These are phyloP conservation scores for Halictus rubicundus DNA, from an alignment of 1,140 invertebrate species.

Conservation along the genomic window DNA sequence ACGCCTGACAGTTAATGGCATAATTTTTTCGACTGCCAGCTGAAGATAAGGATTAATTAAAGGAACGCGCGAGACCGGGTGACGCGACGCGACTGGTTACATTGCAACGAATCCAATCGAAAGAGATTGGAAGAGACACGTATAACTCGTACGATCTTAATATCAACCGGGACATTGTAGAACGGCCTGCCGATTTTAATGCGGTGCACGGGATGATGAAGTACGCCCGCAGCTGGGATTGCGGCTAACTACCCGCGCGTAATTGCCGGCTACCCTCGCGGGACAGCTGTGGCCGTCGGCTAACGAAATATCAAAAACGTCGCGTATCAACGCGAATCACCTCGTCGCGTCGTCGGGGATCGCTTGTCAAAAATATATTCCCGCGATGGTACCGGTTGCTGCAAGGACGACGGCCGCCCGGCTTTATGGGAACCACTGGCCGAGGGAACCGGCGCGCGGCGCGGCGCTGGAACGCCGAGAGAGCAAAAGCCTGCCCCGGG, in stretches of 20 bases:
- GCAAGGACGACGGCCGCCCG: not conserved
- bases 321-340: not conserved
- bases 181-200: too few relatives aligned
- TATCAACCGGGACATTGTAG: not conserved
- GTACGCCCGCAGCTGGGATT: not conserved
- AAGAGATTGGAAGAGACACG: not conserved
- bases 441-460: not conserved
- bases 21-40: conserved; percentile 26
- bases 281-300: conserved; percentile 23
- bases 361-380: not conserved
- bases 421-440: conserved; percentile 53
- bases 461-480: conserved; percentile 33
- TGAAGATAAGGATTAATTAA: conserved; percentile 48
- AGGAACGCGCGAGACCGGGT: not conserved
- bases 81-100: not conserved
- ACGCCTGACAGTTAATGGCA: conserved; percentile 49
- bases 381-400: not conserved
- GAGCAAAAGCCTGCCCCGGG: conserved; percentile 12
- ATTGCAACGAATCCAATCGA: not conserved
- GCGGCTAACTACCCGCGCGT: not conserved
- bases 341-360: not conserved
- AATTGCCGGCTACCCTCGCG: not conserved
- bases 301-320: not conserved
- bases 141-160: not conserved
- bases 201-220: not conserved